A percentile compares a stretch with the other conserved stretches of the same genome.
Evolutionary conservation across 1,140 invertebrate genomes (phyloP).

Genomic region (Vanessa tameamea): DNA sequence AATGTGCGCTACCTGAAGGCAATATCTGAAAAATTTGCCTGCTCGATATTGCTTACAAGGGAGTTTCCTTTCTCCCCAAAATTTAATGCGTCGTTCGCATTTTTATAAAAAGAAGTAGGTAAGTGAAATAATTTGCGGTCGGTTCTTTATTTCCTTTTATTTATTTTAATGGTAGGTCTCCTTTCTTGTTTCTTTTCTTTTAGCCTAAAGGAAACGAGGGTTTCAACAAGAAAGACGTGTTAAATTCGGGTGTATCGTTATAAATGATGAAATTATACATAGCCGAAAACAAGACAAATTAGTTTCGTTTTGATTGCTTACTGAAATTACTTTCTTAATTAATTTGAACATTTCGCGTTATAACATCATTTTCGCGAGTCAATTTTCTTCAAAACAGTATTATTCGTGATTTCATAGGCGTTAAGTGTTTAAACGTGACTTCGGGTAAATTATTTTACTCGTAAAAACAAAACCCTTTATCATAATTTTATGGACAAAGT

Average conservation of each 20-base stretch:
- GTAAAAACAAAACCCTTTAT: conserved; percentile 76
- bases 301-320: conserved; percentile 57
- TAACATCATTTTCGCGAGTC: conserved; percentile 49
- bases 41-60: conserved; percentile 80
- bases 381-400: conserved; percentile 48
- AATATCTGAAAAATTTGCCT: conserved; percentile 81
- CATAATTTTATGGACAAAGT: conserved; percentile 72
- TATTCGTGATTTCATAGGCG: conserved; percentile 54
- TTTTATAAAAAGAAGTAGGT: conserved; percentile 80
- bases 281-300: conserved; percentile 57
- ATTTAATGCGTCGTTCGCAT: conserved; percentile 80
- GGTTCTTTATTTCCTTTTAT: conserved; percentile 78
- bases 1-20: conserved; percentile 80
- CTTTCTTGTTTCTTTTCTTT: conserved; percentile 67
- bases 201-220: conserved; percentile 60
- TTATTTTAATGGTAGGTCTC: conserved; percentile 78
- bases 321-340: conserved; percentile 58
- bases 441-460: conserved; percentile 65
- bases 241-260: conserved; percentile 65
- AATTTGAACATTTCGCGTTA: conserved; percentile 46
- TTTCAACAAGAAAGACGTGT: conserved; percentile 61
- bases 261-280: conserved; percentile 59
- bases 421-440: conserved; percentile 69
- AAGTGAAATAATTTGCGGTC: conserved; percentile 79
- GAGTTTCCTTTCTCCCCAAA: conserved; percentile 80